phyloP scores from a whole-genome alignment of 2,113 vertebrate genomes.

The Picathartes gymnocephalus region DNA sequence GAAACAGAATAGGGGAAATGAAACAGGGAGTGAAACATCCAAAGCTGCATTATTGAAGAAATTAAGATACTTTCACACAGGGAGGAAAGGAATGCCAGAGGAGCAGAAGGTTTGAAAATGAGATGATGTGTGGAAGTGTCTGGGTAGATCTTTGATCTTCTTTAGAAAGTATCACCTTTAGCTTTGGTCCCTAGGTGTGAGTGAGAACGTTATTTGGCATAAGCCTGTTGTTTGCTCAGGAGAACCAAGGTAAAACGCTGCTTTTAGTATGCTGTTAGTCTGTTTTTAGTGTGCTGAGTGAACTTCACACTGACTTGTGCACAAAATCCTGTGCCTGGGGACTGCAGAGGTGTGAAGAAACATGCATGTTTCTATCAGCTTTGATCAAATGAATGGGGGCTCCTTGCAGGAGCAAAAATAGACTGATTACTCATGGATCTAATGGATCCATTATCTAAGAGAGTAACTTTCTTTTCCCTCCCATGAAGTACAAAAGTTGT shows the following conservation, averaged over 20 bases:
- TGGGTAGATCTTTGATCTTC: neutral
- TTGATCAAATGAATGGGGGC: neutral
- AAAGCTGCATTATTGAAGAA: neutral
- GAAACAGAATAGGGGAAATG: neutral
- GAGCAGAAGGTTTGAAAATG: neutral
- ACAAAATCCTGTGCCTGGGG: neutral
- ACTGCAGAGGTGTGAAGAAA: neutral
- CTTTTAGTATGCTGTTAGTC: neutral
- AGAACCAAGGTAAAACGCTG: neutral
- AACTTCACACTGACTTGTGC: neutral
- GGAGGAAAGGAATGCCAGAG: neutral
- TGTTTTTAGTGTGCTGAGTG: neutral
- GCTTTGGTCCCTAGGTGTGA: neutral
- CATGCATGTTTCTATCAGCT: accelerated
- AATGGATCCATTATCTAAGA: neutral
- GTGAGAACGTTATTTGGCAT: neutral
- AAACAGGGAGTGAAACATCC: neutral
- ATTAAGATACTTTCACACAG: neutral
- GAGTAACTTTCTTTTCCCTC: neutral
- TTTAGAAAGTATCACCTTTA: neutral
- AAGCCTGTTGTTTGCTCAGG: neutral
- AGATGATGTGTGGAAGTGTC: neutral
- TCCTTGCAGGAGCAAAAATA: neutral
- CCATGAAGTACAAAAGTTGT: neutral
- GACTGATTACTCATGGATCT: neutral